These are phyloP conservation scores for Meganola albula DNA, from an alignment of 2,888 invertebrate species.

Conservation along the genomic window DNA sequence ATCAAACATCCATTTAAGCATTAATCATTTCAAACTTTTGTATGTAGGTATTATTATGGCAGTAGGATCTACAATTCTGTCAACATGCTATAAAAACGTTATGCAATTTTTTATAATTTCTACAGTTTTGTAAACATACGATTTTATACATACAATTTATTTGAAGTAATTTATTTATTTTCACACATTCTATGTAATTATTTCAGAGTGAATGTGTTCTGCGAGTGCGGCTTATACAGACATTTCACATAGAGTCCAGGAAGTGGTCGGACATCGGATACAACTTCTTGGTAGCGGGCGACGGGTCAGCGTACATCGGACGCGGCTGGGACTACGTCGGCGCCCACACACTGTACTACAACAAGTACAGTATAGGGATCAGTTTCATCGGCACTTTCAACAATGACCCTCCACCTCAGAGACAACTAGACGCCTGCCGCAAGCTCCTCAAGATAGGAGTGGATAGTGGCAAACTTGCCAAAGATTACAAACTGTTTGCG, in stretches of 20 bases:
- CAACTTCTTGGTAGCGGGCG: slow-evolving; percentile 88
- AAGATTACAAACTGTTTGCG: slow-evolving; percentile 82
- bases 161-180: too few species aligned
- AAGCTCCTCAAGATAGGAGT: slow-evolving; percentile 81
- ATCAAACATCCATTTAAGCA: too few species aligned
- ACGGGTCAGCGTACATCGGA: slow-evolving; percentile 84
- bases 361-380: slow-evolving; percentile 81
- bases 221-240: slow-evolving; percentile 80
- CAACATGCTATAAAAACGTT: too few species aligned
- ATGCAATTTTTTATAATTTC: too few species aligned
- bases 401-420: slow-evolving; percentile 60
- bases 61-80: too few species aligned
- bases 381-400: slow-evolving; percentile 86
- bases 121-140: too few species aligned
- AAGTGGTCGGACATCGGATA: slow-evolving; percentile 84
- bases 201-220: slow-evolving; percentile 78
- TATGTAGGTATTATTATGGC: too few species aligned
- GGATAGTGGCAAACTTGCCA: slow-evolving; percentile 74
- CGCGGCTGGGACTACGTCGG: slow-evolving; percentile 86
- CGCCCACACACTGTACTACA: slow-evolving; percentile 83
- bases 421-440: slow-evolving; percentile 78
- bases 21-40: too few species aligned
- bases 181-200: slow-evolving; percentile 1
- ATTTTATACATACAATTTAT: too few species aligned
- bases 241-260: slow-evolving; percentile 81